phyloP scores from a whole-genome alignment of 2,113 vertebrate species.

The Chlamydotis undulata region DNA sequence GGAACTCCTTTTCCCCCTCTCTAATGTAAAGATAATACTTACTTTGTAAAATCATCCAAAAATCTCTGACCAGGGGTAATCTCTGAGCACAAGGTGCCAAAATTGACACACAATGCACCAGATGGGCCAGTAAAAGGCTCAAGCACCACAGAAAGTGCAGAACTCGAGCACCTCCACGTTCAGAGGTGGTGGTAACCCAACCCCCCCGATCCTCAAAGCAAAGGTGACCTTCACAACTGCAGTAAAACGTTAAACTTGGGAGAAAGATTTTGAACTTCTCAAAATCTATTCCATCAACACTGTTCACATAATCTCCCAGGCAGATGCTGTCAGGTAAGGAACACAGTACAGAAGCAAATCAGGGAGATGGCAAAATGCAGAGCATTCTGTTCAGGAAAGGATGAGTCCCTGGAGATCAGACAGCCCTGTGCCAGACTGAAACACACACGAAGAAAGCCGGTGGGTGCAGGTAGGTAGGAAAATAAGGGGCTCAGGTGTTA shows the following conservation, averaged over 20 bases:
- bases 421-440: not conserved
- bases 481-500: not conserved
- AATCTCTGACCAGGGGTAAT: not conserved
- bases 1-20: not conserved
- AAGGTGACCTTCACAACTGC: constrained; percentile 10
- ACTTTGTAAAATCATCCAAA: not conserved
- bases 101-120: not conserved
- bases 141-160: not conserved
- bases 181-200: not conserved
- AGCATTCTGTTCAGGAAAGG: not conserved
- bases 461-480: not conserved
- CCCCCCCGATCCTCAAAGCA: not conserved
- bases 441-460: not conserved
- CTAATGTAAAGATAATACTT: not conserved
- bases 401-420: not conserved
- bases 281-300: not conserved
- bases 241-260: not conserved
- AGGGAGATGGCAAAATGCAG: not conserved
- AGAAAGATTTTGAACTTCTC: not conserved
- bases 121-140: not conserved
- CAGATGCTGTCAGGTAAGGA: not conserved
- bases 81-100: not conserved
- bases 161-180: not conserved
- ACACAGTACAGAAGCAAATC: not conserved
- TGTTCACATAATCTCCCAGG: not conserved